These are phyloP conservation scores for Drosophila mulleri DNA, from an alignment of 2,888 invertebrate species.

Conservation along the genomic window DNA sequence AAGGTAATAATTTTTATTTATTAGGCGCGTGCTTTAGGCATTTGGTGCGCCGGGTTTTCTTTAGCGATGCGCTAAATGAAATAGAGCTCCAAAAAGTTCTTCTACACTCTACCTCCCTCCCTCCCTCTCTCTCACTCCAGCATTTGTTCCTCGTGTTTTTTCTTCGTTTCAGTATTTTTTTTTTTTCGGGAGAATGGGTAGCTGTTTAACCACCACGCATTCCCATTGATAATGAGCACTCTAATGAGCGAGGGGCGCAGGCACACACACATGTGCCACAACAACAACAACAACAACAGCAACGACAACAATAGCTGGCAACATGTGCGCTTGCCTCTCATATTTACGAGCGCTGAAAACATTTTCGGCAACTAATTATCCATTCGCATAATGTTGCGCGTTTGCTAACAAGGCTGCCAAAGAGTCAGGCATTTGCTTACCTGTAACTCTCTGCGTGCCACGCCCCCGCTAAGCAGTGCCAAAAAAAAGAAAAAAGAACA, in stretches of 20 bases:
- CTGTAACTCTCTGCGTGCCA: conserved; percentile 25
- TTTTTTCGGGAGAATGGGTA: conserved; percentile 49
- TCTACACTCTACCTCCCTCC: conserved; percentile 19
- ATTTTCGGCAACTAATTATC: conserved; percentile 84
- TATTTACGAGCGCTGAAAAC: conserved; percentile 81
- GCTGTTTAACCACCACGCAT: conserved; percentile 44
- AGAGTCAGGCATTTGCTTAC: conserved; percentile 38
- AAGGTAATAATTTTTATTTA: conserved; percentile 84
- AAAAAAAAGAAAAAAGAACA: neutral
- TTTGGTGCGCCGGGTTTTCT: conserved; percentile 53
- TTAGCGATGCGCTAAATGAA: conserved; percentile 42
- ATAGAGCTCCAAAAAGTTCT: conserved; percentile 51
- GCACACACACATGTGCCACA: conserved; percentile 60
- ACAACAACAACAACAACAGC: conserved; percentile 21
- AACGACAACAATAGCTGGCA: conserved; percentile 33
- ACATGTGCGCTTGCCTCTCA: conserved; percentile 81
- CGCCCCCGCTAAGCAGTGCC: neutral
- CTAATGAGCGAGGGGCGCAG: conserved; percentile 69
- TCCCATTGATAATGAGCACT: conserved; percentile 75
- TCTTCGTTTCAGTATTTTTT: conserved; percentile 45
- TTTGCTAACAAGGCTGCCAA: conserved; percentile 60
- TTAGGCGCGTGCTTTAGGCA: conserved; percentile 79
- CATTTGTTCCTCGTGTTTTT: conserved; percentile 5
- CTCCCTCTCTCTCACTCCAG: neutral
- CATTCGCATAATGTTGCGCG: conserved; percentile 78